phyloP scores from a whole-genome alignment of 2,797 vertebrate genomes.

The Phoeniculus purpureus region DNA sequence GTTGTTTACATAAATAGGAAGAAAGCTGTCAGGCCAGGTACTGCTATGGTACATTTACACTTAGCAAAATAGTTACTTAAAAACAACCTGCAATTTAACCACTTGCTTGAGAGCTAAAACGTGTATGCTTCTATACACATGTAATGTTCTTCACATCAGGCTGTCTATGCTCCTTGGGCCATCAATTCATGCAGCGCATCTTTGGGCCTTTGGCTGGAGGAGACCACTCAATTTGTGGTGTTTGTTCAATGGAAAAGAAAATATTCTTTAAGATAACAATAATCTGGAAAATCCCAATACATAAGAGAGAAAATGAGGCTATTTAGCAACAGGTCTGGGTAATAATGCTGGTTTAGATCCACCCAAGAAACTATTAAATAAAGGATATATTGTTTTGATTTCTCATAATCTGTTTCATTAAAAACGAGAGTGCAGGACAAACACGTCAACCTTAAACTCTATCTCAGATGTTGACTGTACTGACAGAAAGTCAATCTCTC shows the following conservation, averaged over 20 bases:
- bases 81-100: not conserved
- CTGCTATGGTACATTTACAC: not conserved
- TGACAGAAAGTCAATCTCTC: not conserved
- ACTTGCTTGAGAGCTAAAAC: not conserved
- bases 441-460: not conserved
- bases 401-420: not conserved
- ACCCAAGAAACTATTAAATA: not conserved
- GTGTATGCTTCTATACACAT: not conserved
- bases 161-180: not conserved
- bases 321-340: not conserved
- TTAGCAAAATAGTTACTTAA: not conserved
- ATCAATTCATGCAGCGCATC: fast-evolving
- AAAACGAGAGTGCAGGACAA: not conserved
- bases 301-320: not conserved
- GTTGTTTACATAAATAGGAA: not conserved
- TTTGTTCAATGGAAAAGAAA: not conserved
- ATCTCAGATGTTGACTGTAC: not conserved
- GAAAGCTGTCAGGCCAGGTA: not conserved
- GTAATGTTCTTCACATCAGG: too few species aligned
- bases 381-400: not conserved
- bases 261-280: not conserved
- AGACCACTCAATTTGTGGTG: not conserved
- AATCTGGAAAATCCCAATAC: not conserved
- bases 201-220: not conserved
- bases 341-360: not conserved